Percentiles rank a stretch among this genome's conserved stretches.
These are phyloP conservation scores for Polydrusus pterygomalis DNA, from an alignment of 2,888 invertebrate genomes.

Conservation along the genomic window DNA sequence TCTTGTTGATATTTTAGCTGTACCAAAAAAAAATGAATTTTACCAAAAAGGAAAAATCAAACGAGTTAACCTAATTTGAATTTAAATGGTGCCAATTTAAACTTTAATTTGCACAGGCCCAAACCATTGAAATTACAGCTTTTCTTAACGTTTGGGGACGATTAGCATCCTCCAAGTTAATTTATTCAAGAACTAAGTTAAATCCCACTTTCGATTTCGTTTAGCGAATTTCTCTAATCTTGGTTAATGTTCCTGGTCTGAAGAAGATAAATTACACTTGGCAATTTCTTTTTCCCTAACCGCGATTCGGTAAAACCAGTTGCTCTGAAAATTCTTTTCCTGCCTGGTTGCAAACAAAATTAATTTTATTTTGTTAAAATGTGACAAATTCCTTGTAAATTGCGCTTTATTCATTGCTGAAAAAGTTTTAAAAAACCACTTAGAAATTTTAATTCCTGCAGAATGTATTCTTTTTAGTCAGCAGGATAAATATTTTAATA, in stretches of 20 bases:
- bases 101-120: conserved; percentile 20
- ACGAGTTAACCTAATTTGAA: background rate
- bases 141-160: conserved; percentile 39
- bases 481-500: background rate
- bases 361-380: conserved; percentile 7
- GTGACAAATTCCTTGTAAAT: conserved; percentile 19
- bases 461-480: background rate
- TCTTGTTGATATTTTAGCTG: no score
- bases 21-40: background rate
- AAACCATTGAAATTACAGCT: conserved; percentile 31
- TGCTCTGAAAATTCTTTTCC: conserved; percentile 30
- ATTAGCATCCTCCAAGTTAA: conserved; percentile 45
- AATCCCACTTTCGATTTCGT: conserved; percentile 52
- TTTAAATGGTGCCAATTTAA: conserved; percentile 14
- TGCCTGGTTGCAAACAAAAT: conserved; percentile 5
- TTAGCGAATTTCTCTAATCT: conserved; percentile 51
- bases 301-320: conserved; percentile 43
- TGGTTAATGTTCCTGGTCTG: conserved; percentile 42
- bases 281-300: conserved; percentile 46
- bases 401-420: background rate
- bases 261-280: conserved; percentile 51
- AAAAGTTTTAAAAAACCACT: background rate
- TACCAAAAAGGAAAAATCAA: background rate
- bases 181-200: conserved; percentile 47
- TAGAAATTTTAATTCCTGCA: background rate